These are phyloP conservation scores for Phasia obesa DNA, from an alignment of 2,888 invertebrate genomes.

Conservation along the genomic window DNA sequence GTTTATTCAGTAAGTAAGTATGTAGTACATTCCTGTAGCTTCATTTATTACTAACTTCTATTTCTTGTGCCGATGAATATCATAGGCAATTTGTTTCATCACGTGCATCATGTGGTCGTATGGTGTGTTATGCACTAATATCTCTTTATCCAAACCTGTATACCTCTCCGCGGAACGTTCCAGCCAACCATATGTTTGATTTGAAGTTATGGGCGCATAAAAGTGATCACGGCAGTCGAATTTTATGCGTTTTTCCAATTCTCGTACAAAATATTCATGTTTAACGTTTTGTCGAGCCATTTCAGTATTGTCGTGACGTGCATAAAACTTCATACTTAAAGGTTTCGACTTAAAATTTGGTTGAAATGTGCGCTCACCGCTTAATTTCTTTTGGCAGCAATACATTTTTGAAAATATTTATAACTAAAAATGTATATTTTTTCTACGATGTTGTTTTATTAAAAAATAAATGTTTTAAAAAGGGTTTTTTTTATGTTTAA, in stretches of 20 bases:
- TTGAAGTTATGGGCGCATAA: constrained; percentile 70
- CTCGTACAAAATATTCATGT: constrained; percentile 55
- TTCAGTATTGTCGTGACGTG: constrained; percentile 65
- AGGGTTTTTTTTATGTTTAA: background rate
- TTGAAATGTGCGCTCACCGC: constrained; percentile 49
- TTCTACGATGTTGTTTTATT: no score
- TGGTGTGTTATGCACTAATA: constrained; percentile 55
- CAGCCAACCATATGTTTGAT: constrained; percentile 72
- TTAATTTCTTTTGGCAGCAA: constrained; percentile 49
- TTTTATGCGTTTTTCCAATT: constrained; percentile 63
- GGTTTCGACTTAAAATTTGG: constrained; percentile 65
- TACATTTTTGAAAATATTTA: constrained; percentile 41
- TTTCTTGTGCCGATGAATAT: constrained; percentile 47
- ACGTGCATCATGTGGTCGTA: constrained; percentile 65
- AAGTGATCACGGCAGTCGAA: constrained; percentile 52
- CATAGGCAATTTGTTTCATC: constrained; percentile 57
- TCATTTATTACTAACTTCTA: background rate
- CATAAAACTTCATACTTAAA: constrained; percentile 70
- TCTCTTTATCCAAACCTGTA: constrained; percentile 55
- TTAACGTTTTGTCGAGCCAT: background rate
- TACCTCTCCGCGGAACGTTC: constrained; percentile 60
- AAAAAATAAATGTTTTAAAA: no score
- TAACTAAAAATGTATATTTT: background rate
- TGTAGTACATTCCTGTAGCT: background rate
- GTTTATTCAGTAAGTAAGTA: no score